Evolutionary conservation across 2,888 invertebrate species (phyloP), one percentile per base, ranked within the genome.

Genomic region (Lasioglossum calceatum): DNA sequence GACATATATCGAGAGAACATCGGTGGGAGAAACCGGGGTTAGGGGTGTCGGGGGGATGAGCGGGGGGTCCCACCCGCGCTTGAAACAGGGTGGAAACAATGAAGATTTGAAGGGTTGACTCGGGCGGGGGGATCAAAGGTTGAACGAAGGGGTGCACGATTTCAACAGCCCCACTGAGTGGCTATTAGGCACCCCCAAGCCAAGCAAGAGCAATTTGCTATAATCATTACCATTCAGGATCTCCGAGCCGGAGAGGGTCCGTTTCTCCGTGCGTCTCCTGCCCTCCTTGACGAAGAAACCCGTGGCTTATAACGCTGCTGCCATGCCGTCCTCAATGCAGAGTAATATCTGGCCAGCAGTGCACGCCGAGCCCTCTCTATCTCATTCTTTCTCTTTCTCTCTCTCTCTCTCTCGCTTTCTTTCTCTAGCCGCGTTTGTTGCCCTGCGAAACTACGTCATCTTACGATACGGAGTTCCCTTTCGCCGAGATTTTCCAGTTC

Each of bases 101-200:
- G 93, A 92, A 90, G 91, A 92, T 92, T 89, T 92, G 89, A 93
- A 93, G 93, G 93, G 93, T 93, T 93, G 93, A 93, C 93, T 94
- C 90, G 92, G 91, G 91, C 92, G 91, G 93, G 92, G 94, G 95
- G 94, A 94, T 94, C 94, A 95, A 95, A 95, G 94, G 94, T 93
- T 92, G 93, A 90, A 90, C 91, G 90, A 92, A 94, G 94, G 94
- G 94, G 92, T 92, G 93, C 90, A 90, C 86, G 92, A 91, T 92
- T 92, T 94, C 92, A 94, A 93, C 92, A 93, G 92, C 92, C 93
- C 92, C 91, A 94, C 92, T 93, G 94, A 94, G 94, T 94, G 94
- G 94, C 94, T 94, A 94, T 94, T 94, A 94, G 93, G 92, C 93
- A 93, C 91, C 92, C 91, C 91, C 91, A 90, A 92, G 89, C 91